Base-by-base conservation (phyloP, 2,888 invertebrate species). In the Lasioglossum malachurum region DNA sequence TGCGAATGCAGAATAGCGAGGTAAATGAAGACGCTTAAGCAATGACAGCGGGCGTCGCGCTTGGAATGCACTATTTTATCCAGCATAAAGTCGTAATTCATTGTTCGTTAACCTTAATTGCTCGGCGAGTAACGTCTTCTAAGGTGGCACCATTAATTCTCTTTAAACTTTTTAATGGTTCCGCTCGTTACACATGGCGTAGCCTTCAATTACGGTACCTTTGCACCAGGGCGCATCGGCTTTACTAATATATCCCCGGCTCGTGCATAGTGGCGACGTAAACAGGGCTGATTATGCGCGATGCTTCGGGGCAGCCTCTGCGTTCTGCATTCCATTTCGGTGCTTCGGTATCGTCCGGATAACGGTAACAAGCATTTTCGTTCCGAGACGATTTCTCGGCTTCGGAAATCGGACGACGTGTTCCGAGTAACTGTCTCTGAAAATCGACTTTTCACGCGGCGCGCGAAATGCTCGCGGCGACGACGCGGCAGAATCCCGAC, bases 251-350 rank as follows among this genome's bases (percentile, higher is more conserved):
- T 78, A 44, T 78, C 46, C 69, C 38, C 69, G 23, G 19, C 64
- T 38, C 69, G 44, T 71, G 72, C 27, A 69, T 60, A 53, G 81
- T 71, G 31, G 31, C 19, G 44, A 69, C 41, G 76, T 67, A 79
- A 83, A 86, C 77, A 76, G 67, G 78, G 57, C 64, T 72, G 81
- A 60, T 76, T 75, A 80, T 74, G 46, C 75, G 60, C 49, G 49
- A 74, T 38, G 73, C 67, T 38, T 31, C 69, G 88, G 46, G 27
- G 38, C 27, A 69, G 27, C 44, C 31, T 60, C 31, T 64, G 60
- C 80, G 75, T 87, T 89, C 84, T 64, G 67, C 80, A 81, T 88
- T 89, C 84, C 82, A 80, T 81, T 78, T 81, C 72, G 73, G 49
- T 77, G 35, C 35, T 72, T 78, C 75, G 72, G 46, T 88, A 76